Percentiles rank a stretch among this genome's conserved stretches.
Evolutionary conservation across 2,113 vertebrate genomes (phyloP).

Genomic region (Ammodramus savannarum): DNA sequence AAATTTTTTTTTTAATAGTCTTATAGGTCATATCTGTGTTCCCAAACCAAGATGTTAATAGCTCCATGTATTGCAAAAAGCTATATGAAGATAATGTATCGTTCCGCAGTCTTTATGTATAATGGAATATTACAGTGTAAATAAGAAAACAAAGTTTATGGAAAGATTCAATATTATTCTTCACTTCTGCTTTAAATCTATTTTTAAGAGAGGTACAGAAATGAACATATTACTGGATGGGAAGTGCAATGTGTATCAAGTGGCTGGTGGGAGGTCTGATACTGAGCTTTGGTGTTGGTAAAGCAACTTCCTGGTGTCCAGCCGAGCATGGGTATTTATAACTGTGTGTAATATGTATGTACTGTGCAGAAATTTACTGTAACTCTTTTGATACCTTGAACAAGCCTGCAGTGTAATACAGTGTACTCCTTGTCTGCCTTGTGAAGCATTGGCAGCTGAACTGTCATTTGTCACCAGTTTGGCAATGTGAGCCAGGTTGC

Average conservation of each 20-base stretch:
- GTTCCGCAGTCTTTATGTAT: slow-evolving; percentile 76
- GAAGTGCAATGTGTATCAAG: slow-evolving; percentile 62
- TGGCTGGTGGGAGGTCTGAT: slow-evolving; percentile 13
- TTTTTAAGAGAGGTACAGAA: slow-evolving; percentile 82
- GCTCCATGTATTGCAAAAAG: slow-evolving; percentile 72
- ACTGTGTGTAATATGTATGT: slow-evolving; percentile 57
- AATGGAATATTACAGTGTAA: slow-evolving; percentile 78
- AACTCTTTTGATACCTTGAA: slow-evolving; percentile 48
- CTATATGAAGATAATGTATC: slow-evolving; percentile 73
- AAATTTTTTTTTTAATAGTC: slow-evolving; percentile 60
- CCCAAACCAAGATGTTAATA: slow-evolving; percentile 69
- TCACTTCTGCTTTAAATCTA: slow-evolving; percentile 81
- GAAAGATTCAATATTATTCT: slow-evolving; percentile 78
- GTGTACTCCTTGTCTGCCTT: slow-evolving; percentile 11
- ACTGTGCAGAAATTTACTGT: slow-evolving; percentile 63
- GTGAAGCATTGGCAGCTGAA: slow-evolving; percentile 14
- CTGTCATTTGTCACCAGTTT: neutral
- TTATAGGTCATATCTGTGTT: slow-evolving; percentile 68
- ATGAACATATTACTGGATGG: slow-evolving; percentile 74
- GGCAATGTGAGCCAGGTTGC: neutral
- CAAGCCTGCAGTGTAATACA: slow-evolving; percentile 3
- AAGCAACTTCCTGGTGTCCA: slow-evolving; percentile 6
- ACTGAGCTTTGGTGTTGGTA: neutral
- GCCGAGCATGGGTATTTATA: slow-evolving; percentile 58
- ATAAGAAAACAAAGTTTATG: slow-evolving; percentile 82